Evolutionary conservation across 2,888 invertebrate genomes (phyloP).

Genomic region (Nasonovia ribisnigri): DNA sequence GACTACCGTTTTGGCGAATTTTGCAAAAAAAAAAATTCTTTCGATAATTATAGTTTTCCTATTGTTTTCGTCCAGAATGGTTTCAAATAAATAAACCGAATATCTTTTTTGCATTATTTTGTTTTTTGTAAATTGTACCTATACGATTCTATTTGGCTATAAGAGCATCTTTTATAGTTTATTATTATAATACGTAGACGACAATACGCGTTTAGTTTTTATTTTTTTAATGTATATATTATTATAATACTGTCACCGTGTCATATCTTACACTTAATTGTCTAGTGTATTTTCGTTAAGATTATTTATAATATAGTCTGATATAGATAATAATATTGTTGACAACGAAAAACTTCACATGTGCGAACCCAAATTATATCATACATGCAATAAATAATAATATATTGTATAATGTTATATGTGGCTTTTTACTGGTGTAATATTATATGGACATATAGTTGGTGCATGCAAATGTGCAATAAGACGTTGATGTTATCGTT

Average conservation of each 20-base stretch:
- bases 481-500: background rate
- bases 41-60: background rate
- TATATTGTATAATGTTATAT: background rate
- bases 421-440: too few relatives aligned
- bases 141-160: background rate
- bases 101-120: background rate
- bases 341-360: background rate
- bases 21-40: background rate
- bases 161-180: background rate
- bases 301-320: background rate
- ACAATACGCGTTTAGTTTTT: background rate
- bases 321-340: background rate
- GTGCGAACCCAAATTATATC: background rate
- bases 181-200: background rate
- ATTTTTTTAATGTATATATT: background rate
- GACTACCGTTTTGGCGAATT: constrained; percentile 25
- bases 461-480: background rate
- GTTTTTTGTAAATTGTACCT: background rate
- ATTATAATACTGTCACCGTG: background rate
- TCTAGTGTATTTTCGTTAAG: background rate
- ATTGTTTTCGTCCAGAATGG: background rate
- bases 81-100: background rate
- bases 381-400: background rate
- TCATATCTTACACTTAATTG: background rate
- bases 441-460: background rate